Evolutionary conservation across 2,113 vertebrate species (phyloP).

Genomic region (Orycteropus afer): DNA sequence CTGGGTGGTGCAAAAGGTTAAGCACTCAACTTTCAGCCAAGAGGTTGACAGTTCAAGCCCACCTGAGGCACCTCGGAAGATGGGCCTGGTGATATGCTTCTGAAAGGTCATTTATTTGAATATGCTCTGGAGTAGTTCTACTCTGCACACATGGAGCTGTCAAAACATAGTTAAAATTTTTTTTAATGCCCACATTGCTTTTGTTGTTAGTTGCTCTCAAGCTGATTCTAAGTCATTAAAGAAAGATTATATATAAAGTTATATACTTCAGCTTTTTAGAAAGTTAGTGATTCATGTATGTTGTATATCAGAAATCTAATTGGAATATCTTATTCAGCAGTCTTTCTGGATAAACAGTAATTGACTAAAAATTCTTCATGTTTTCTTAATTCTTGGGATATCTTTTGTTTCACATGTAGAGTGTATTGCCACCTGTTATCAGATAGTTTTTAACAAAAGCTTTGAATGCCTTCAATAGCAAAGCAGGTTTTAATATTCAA

Average conservation of each 20-base stretch:
- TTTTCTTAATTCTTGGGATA: background rate
- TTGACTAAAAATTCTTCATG: background rate
- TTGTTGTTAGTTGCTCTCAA: no score
- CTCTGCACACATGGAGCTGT: no score
- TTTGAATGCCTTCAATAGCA: background rate
- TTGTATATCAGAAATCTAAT: background rate
- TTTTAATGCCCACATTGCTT: no score
- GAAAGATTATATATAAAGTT: constrained; percentile 8
- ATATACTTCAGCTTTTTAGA: background rate
- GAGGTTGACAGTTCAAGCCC: no score
- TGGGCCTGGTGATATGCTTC: no score
- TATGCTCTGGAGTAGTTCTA: no score
- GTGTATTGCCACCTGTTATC: background rate
- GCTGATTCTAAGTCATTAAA: constrained; percentile 26
- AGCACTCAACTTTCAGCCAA: no score
- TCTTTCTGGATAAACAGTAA: background rate
- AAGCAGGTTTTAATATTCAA: background rate
- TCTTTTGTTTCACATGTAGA: background rate
- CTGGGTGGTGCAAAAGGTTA: no score
- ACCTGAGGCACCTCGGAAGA: no score
- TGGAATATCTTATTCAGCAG: background rate
- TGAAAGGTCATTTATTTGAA: no score
- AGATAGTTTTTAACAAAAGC: background rate
- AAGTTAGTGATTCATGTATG: constrained; percentile 15
- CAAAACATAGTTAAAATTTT: no score